These are phyloP conservation scores for Synaphobranchus kaupii DNA, from an alignment of 2,797 vertebrate genomes.

Conservation along the genomic window DNA sequence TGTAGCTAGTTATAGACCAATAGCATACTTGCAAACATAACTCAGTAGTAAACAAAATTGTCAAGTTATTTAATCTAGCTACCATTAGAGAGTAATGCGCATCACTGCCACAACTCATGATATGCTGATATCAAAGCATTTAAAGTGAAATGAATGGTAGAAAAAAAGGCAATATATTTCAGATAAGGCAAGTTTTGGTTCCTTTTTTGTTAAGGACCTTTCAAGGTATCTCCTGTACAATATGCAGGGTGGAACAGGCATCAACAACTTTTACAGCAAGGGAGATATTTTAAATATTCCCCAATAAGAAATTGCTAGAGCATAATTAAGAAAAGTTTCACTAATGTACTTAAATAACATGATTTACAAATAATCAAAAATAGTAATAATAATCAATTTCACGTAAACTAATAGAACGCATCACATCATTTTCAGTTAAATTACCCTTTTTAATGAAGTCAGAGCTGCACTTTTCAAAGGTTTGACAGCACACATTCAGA, in stretches of 20 bases:
- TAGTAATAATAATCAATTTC: not conserved
- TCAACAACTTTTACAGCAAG: not conserved
- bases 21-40: not conserved
- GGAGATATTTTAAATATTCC: not conserved
- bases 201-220: not conserved
- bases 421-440: not conserved
- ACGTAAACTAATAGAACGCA: not conserved
- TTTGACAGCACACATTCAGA: constrained; percentile 7
- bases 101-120: not conserved
- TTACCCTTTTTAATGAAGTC: not conserved
- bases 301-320: not conserved
- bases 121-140: not conserved
- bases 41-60: not conserved
- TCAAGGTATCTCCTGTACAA: not conserved
- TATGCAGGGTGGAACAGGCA: not conserved
- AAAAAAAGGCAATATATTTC: not conserved
- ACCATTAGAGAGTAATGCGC: not conserved
- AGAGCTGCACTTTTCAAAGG: constrained; percentile 9
- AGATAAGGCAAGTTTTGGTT: not conserved
- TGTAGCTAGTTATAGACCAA: not conserved
- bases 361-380: not conserved
- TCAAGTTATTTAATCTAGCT: not conserved
- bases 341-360: not conserved
- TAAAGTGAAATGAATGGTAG: not conserved
- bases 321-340: not conserved